Evolutionary conservation across 2,113 vertebrate species (phyloP), one percentile per base, ranked within the genome.

Genomic region (Dolichotis patagonum): DNA sequence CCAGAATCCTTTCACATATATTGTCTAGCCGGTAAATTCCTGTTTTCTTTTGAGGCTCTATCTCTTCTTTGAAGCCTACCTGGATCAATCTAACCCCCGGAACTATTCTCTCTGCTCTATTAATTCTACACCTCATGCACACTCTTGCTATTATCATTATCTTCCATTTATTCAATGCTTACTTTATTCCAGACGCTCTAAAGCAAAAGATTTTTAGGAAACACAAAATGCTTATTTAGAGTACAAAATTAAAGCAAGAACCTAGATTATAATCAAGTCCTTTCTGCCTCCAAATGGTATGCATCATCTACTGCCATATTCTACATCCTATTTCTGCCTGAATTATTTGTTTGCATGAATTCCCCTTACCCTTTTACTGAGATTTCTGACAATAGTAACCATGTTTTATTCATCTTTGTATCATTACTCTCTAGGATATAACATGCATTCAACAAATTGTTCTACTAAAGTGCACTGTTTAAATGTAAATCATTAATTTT

Each of bases 351-450:
- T 88, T 83, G 38, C 49, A n/a, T 78, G 49, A n/a, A 63, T 65
- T 91, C 7, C 28, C 13, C 4, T 63, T 4, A 69, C 7, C 3
- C 10, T 26, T 94, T 96, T 88, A 62, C 35, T 78, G 43, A 13
- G 20, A 88, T 90, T 85, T 88, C 7, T 84, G 54, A 90, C 49
- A 96, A 82, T 30, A 95, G 20, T 16, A 87, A 78, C 28, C 69
- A 46, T 71, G 17, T 71, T 96, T 85, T 83, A 95, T 90, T 97
- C 38, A 92, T 90, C 46, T 92, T 73, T 82, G 3, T 77, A 65
- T 62, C 19, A 41, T 3, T 3, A 83, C 35, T 73, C 91, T 22
- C 78, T 88, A 16, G 28, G 86, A 95, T 88, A 60, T 56, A 94
- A 91, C 78, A 85, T 22, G 13, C 4, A 89, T 73, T 92, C 81